Evolutionary conservation across 64 coral and sea anemone species (phyloP).

Genomic region (Montipora capricornis): DNA sequence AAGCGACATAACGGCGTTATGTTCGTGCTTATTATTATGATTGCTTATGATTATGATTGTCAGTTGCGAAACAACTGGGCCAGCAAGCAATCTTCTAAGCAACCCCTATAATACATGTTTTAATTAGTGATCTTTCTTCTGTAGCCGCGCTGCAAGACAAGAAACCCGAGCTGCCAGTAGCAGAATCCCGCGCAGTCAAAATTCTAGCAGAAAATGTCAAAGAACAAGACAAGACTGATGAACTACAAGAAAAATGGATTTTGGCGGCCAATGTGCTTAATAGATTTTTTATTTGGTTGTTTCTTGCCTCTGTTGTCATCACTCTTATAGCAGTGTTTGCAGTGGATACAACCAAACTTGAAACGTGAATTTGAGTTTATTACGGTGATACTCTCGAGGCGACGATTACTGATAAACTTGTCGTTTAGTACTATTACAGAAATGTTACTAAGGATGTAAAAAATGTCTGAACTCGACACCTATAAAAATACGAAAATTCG

Average conservation of each 20-base stretch:
- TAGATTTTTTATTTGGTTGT: slow-evolving; percentile 89
- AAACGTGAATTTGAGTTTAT: neutral
- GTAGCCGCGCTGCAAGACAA: slow-evolving; percentile 42
- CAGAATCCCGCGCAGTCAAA: slow-evolving; percentile 70
- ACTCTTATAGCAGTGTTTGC: slow-evolving; percentile 82
- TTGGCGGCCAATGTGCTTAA: slow-evolving; percentile 88
- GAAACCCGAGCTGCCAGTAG: slow-evolving; percentile 40
- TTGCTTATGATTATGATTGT: too few species aligned
- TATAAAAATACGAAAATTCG: too few species aligned
- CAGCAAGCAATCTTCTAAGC: too few species aligned
- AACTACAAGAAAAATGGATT: slow-evolving; percentile 78
- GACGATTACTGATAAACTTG: too few species aligned
- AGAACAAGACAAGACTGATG: slow-evolving; percentile 74
- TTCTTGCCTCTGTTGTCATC: slow-evolving; percentile 71
- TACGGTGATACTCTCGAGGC: neutral
- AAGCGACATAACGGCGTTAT: too few species aligned
- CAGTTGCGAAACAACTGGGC: too few species aligned
- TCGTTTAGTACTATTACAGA: too few species aligned
- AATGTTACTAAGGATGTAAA: too few species aligned
- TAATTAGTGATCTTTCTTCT: neutral
- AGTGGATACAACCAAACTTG: neutral
- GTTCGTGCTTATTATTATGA: too few species aligned
- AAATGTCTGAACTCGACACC: too few species aligned
- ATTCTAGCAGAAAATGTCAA: slow-evolving; percentile 75
- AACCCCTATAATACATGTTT: too few species aligned